These are phyloP conservation scores for Hydractinia echinata DNA, from an alignment of 30 jellyfish, hydroid and myxozoan genomes.

Conservation along the genomic window DNA sequence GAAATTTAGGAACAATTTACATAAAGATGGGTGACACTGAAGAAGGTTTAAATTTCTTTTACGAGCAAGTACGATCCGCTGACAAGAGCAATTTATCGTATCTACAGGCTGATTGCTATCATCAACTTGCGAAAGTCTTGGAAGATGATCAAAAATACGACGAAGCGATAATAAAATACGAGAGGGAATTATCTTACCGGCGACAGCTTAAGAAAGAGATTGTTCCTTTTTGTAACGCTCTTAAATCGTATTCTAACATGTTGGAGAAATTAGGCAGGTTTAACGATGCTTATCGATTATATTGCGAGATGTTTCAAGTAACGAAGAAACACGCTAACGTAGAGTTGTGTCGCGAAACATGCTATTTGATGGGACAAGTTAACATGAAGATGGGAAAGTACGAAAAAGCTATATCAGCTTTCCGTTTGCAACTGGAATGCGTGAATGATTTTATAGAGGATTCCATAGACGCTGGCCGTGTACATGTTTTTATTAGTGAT, in stretches of 20 bases:
- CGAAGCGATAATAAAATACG: slow-evolving; percentile 39
- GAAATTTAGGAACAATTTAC: slow-evolving; percentile 79
- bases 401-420: slow-evolving; percentile 63
- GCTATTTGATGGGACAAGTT: slow-evolving; percentile 51
- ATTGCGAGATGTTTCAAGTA: slow-evolving; percentile 35
- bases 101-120: slow-evolving; percentile 63
- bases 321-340: slow-evolving; percentile 23
- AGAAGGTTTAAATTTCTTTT: slow-evolving; percentile 61
- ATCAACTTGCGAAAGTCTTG: slow-evolving; percentile 37
- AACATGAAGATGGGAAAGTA: slow-evolving; percentile 48
- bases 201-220: slow-evolving; percentile 14
- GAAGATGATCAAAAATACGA: slow-evolving; percentile 17
- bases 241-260: slow-evolving; percentile 17
- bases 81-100: slow-evolving; percentile 48
- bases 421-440: slow-evolving; percentile 53
- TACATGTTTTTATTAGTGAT: slow-evolving; percentile 62
- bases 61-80: slow-evolving; percentile 65
- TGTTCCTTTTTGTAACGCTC: background rate
- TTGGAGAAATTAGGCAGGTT: slow-evolving; percentile 14
- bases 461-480: slow-evolving; percentile 46
- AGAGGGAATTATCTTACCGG: slow-evolving; percentile 35
- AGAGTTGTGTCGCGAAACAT: slow-evolving; percentile 7
- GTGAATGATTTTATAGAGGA: slow-evolving; percentile 34
- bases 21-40: slow-evolving; percentile 44
- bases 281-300: slow-evolving; percentile 37